Conservation (phyloP, 2,113 vertebrate species). For the Osmerus eperlanus region DNA sequence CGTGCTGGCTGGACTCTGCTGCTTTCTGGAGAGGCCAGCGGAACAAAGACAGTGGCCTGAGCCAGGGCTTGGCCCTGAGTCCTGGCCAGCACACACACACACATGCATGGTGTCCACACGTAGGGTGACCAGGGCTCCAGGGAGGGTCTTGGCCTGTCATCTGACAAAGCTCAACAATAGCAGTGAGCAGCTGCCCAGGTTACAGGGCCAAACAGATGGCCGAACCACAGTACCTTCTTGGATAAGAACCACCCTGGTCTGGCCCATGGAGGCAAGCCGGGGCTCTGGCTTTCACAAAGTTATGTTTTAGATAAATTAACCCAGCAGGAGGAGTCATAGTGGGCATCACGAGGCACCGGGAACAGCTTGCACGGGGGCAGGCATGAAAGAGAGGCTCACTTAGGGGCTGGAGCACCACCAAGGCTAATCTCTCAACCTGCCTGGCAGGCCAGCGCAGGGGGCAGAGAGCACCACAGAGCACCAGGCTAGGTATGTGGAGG, state of each 20-base stretch:
- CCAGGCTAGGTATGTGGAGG: too few species aligned
- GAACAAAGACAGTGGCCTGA: slow-evolving; percentile 60
- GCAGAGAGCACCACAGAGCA: background rate
- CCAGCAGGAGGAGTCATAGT: slow-evolving; percentile 62
- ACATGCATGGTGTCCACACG: slow-evolving; percentile 1
- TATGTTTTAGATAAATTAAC: slow-evolving; percentile 71
- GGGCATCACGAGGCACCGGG: slow-evolving; percentile 53
- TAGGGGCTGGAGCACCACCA: slow-evolving; percentile 51
- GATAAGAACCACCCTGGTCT: slow-evolving; percentile 62
- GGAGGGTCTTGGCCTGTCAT: slow-evolving; percentile 73
- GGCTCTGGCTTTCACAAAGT: slow-evolving; percentile 67
- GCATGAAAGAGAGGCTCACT: slow-evolving; percentile 52
- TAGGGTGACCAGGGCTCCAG: slow-evolving; percentile 55
- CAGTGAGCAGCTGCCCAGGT: slow-evolving; percentile 68
- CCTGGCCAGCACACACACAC: slow-evolving; percentile 43
- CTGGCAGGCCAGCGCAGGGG: slow-evolving; percentile 43
- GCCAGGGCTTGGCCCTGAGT: slow-evolving; percentile 61
- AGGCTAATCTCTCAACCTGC: slow-evolving; percentile 63
- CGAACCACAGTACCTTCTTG: slow-evolving; percentile 59
- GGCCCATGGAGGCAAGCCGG: slow-evolving; percentile 57
- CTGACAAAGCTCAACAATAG: slow-evolving; percentile 73
- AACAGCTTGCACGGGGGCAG: slow-evolving; percentile 69
- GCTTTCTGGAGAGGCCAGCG: slow-evolving; percentile 37
- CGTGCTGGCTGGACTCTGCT: slow-evolving; percentile 44
- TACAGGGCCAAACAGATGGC: slow-evolving; percentile 74